Evolutionary conservation across 2,888 invertebrate species (phyloP), one percentile per base, ranked within the genome.

Genomic region (Linnaemya vulpina): DNA sequence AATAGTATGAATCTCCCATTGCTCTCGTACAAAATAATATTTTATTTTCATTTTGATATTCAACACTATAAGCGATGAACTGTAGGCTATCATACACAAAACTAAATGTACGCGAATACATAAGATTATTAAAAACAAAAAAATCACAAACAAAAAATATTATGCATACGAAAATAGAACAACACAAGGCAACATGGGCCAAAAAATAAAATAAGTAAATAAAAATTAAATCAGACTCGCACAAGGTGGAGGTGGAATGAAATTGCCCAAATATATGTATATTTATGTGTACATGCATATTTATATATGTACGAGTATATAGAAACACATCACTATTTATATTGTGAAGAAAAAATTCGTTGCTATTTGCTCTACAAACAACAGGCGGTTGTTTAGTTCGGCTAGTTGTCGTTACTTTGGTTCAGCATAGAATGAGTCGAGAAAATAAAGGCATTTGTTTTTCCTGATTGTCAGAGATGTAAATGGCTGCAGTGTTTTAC

Each of bases 11-110:
- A 65, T 63, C 17, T 71, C 30, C 51, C 53, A 35, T 71, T 73
- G 43, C 38, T 55, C 53, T 49, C 38, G 62, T 60, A 68, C 60
- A 51, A 22, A 22, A 7, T 60, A 8, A 60, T 38, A 60, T 63
- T 63, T 49, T 88, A 89, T 89, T 86, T 88, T 87, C 73, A 87
- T 87, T 89, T 89, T 88, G 90, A 91, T 91, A 91, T 91, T 90
- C 89, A 90, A 91, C 91, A 91, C 90, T 91, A 88, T 89, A 83
- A 87, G 87, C 83, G 86, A 86, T 82, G 15, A 70, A 68, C 67
- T 67, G 60, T 58, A 70, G 22, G 53, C 74, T 67, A 53, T 35
- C 51, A 60, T 71, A 55, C 46, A 62, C 76, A 71, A 22, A 46
- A 1, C 15, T 15, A 53, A 67, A 40, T 25, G 35, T 53, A 68